These are phyloP conservation scores for Meliscaeva auricollis DNA, from an alignment of 2,888 invertebrate genomes.

Conservation along the genomic window DNA sequence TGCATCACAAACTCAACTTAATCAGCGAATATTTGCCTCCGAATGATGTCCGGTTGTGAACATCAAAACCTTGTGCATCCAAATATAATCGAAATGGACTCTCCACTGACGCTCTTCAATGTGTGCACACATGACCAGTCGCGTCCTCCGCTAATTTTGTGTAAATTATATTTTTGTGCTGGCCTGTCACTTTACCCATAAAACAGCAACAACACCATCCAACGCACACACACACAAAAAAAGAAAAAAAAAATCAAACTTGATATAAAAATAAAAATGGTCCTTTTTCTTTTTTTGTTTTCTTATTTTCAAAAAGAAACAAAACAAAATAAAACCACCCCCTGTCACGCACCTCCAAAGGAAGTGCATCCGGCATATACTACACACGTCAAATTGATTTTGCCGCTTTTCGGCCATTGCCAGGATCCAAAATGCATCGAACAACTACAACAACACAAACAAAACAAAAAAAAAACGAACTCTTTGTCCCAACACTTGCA, in stretches of 20 bases:
- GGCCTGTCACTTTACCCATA: constrained; percentile 62
- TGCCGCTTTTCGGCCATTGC: constrained; percentile 74
- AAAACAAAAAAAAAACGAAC: constrained; percentile 29
- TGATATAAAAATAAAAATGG: constrained; percentile 37
- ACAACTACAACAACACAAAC: not conserved
- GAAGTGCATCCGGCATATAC: constrained; percentile 65
- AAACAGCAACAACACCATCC: constrained; percentile 6
- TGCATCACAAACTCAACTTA: constrained; percentile 65
- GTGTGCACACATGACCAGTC: constrained; percentile 74
- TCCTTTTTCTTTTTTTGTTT: constrained; percentile 48
- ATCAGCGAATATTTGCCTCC: constrained; percentile 72
- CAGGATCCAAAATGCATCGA: constrained; percentile 33
- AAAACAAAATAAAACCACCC: constrained; percentile 31
- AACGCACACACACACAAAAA: not conserved
- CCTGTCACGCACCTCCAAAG: constrained; percentile 45
- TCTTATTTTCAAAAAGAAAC: constrained; percentile 49
- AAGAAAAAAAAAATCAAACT: constrained; percentile 3
- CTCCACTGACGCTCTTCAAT: constrained; percentile 71
- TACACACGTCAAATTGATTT: constrained; percentile 74
- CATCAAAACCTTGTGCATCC: constrained; percentile 68
- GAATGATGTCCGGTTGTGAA: constrained; percentile 72
- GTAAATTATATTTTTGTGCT: constrained; percentile 76
- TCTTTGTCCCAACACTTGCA: constrained; percentile 55
- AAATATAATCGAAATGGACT: constrained; percentile 75
- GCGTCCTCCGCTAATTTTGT: constrained; percentile 75